Evolutionary conservation across 1,140 invertebrate species (phyloP), one percentile per base, ranked within the genome.

Genomic region (Tyrophagus putrescentiae): DNA sequence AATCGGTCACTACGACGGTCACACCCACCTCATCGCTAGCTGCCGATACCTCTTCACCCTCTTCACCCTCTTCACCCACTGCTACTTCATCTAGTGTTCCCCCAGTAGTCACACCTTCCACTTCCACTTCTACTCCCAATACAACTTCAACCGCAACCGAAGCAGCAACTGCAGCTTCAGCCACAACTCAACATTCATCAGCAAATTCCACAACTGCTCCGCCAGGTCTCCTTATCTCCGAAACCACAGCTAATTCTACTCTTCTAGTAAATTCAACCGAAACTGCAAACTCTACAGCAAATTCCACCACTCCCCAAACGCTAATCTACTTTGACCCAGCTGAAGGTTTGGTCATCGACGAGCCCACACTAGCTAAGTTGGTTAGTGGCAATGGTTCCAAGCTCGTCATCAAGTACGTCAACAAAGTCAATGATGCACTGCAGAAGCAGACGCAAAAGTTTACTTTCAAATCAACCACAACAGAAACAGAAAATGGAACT

Each of bases 361-460:
- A 21, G 45, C 7, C 7, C 23, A 7, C 45, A 7, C 18, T 48
- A 48, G 45, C 45, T 7, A 7, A 48, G 45, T n/a, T n/a, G n/a
- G n/a, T n/a, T n/a, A n/a, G n/a, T n/a, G n/a, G n/a, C n/a, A 48
- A 48, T 21, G 21, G 21, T 7, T 48, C 45, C 21, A 48, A 48
- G 31, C 21, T 48, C 6, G 45, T 48, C 7, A 21, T 48, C 7
- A 48, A 48, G 31, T 48, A 48, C 31, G 45, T 48, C 45, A 48
- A 7, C 23, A 48, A 48, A 6, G 7, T 25, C 21, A 6, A 48
- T 48, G 21, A 48, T 7, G 31, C 23, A 39, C 13, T 39, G 36
- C 36, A 13, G 36, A 39, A 39, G 21, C 36, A 39, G 36, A 13
- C 13, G 13, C 13, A 21, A 39, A 48, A 48, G 31, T 48, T 48